Conservation (phyloP, 2,797 vertebrate species). For the Gallinago nigripennis region DNA sequence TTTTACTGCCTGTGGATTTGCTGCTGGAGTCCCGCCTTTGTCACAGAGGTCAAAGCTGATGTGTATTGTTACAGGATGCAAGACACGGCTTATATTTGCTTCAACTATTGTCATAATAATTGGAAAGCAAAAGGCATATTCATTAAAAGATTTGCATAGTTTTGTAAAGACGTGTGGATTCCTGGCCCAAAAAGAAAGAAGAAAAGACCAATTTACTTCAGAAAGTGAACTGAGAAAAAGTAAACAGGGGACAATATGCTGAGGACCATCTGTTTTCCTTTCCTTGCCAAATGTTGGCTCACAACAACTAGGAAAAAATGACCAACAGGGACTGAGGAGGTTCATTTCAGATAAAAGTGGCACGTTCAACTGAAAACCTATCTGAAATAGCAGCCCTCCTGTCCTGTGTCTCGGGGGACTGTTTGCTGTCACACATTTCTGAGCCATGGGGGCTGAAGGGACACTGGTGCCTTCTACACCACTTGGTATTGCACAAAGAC, state of each 20-base stretch:
- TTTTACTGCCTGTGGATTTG: constrained; percentile 77
- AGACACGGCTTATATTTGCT: constrained; percentile 62
- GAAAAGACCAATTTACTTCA: neutral
- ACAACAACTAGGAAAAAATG: constrained; percentile 22
- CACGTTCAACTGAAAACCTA: neutral
- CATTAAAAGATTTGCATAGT: neutral
- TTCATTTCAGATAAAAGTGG: neutral
- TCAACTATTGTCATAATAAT: neutral
- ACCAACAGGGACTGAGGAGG: neutral
- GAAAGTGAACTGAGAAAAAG: neutral
- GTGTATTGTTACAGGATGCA: constrained; percentile 67
- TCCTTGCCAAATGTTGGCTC: constrained; percentile 48
- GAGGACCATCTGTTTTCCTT: constrained; percentile 53
- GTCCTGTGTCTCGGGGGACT: neutral
- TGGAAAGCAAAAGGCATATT: neutral
- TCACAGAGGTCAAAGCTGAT: constrained; percentile 64
- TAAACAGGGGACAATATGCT: neutral
- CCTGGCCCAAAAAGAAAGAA: neutral
- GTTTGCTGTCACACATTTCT: neutral
- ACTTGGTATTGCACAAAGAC: neutral
- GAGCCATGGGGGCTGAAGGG: neutral
- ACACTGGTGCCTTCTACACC: neutral
- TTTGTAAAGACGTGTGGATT: neutral
- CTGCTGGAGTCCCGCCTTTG: constrained; percentile 28
- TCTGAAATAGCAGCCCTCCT: neutral